Evolutionary conservation across 1,140 invertebrate species (phyloP), one percentile per base, ranked within the genome.

Genomic region (Heliconius hewitsoni): DNA sequence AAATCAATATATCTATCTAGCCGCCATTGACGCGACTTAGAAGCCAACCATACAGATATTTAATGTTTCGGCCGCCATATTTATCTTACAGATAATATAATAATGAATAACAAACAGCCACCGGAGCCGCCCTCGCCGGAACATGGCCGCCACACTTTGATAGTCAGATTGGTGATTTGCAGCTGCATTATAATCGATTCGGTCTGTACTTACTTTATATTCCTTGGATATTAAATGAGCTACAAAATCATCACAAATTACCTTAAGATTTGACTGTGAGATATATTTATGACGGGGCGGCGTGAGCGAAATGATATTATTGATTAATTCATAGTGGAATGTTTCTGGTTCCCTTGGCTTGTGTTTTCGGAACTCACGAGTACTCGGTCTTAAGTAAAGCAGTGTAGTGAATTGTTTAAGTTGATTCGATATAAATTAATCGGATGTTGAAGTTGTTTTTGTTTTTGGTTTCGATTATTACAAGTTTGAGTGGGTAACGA

Each of bases 221-320:
- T 94, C 93, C 91, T 92, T 91, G 92, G 92, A 94, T 93, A 93
- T 92, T 94, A 92, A 93, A 94, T 94, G 92, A 93, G 91, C 81
- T 86, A 93, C 93, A 89, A 94, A 94, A 92, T 93, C 91, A 86
- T 92, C 91, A 94, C 90, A 94, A 94, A 94, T 93, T 91, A 93
- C 91, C 92, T 90, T 93, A 90, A 91, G 88, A 93, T 94, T 94
- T 93, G 91, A 94, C 88, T 94, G 92, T 94, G 83, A 94, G 89
- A 94, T 94, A 85, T 92, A 93, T 93, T 91, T 94, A 93, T 93
- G 92, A 91, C 80, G 82, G 55, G 78, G 78, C 72, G 82, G 77
- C 79, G 81, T 83, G 81, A 84, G 80, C 80, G 77, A 86, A 84
- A 85, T 86, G 83, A 80, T 85, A 86, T 83, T 82, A 83, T 82